These are phyloP conservation scores for Pluvialis apricaria DNA, from an alignment of 2,113 vertebrate genomes.

Conservation along the genomic window DNA sequence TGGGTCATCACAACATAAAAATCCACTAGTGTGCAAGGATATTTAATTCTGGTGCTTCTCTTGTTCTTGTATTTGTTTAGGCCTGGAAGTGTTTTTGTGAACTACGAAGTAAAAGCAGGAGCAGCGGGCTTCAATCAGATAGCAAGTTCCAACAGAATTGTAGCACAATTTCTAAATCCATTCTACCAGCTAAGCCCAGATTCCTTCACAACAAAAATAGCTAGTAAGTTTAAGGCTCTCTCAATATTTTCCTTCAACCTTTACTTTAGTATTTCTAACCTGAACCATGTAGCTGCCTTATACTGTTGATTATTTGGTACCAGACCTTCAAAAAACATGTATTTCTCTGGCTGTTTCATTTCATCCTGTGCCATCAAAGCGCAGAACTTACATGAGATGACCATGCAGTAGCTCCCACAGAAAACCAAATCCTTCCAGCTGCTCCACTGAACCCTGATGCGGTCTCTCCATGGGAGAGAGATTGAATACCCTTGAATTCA, in stretches of 20 bases:
- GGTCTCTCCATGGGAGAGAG: neutral
- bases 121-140: neutral
- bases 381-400: neutral
- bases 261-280: neutral
- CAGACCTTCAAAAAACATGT: neutral
- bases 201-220: constrained; percentile 42
- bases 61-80: constrained; percentile 44
- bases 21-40: neutral
- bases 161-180: constrained; percentile 8
- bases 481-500: neutral
- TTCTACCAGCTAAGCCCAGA: neutral
- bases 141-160: constrained; percentile 6
- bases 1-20: neutral
- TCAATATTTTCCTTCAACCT: neutral
- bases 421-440: neutral
- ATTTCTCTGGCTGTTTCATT: neutral
- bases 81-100: constrained; percentile 67
- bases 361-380: neutral
- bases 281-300: neutral
- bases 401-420: neutral
- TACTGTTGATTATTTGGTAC: neutral
- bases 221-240: constrained; percentile 22
- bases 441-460: neutral
- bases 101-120: constrained; percentile 28
- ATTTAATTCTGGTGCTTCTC: neutral